Evolutionary conservation across 2,888 invertebrate species (phyloP), one percentile per base, ranked within the genome.

Genomic region (Dorcus parallelipipedus): DNA sequence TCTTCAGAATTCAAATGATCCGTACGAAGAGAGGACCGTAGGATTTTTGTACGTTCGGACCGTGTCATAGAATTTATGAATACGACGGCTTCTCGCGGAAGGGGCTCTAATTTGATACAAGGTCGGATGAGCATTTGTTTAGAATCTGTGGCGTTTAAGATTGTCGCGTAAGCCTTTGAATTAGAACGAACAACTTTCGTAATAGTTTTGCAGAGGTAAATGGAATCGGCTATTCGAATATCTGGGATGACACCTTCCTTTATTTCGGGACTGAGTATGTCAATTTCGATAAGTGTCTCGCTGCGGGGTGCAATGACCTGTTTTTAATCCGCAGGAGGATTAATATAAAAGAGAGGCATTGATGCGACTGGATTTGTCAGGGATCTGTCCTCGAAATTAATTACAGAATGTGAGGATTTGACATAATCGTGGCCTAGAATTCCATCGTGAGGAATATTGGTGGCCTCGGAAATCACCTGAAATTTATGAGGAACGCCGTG

Each of bases 191-290:
- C 61, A 2, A 64, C 61, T 41, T 58, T 56, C 38, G 62, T 52
- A 9, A 67, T 33, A 10, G 59, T 54, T 60, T 54, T 63, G n/a
- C 64, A 60, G 2, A 67, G 26, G 54, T 58, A 64, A 40, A 65
- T 43, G 4, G 63, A 59, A 9, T 65, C 43, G 2, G 52, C 23
- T 9, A 66, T 49, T 58, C 58, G 17, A 17, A 52, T 59, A 7
- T 59, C 58, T 0, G 61, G 59, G 17, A 59, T 50, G n/a, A 64
- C 55, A 20, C 67, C 64, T 62, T 65, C 58, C 47, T 52, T 61
- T 8, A 59, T 40, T 45, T 63, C 52, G 14, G 59, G 50, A 54
- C 64, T 67, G 23, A 52, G 17, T 38, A 67, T 50, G 9, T 63
- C 14, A 3, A 66, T 57, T 51, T 60, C 41, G 4, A 63, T 54